Conservation (phyloP, 1,140 invertebrate genomes). For the Marisa cornuarietis region DNA sequence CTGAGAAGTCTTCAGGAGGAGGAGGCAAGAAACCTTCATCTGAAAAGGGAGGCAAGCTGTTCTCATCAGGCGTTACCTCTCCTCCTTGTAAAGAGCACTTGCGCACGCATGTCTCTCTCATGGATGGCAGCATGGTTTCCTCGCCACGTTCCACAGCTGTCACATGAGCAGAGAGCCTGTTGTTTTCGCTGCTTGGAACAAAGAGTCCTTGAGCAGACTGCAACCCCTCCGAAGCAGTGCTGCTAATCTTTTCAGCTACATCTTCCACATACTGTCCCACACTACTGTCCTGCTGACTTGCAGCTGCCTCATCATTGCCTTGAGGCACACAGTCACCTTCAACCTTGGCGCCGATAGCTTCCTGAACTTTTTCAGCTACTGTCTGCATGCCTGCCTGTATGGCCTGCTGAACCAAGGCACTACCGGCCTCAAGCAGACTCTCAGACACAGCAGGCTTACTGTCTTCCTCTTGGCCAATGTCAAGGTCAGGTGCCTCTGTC, state of each 20-base stretch:
- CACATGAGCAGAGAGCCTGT: background rate
- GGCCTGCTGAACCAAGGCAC: conserved; percentile 4
- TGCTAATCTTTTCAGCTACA: conserved; percentile 19
- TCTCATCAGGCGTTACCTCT: background rate
- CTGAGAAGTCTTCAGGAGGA: background rate
- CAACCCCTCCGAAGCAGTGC: conserved; percentile 8
- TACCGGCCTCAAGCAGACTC: background rate
- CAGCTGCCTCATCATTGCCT: background rate
- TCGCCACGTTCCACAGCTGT: background rate
- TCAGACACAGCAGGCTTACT: conserved; percentile 1
- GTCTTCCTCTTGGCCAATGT: background rate
- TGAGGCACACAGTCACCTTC: too few relatives aligned
- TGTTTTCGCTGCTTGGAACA: background rate
- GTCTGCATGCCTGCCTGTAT: conserved; percentile 9
- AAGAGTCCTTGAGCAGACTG: background rate
- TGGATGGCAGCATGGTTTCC: background rate
- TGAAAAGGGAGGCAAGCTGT: conserved; percentile 6
- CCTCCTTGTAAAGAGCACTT: conserved; percentile 9
- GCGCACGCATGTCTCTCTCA: conserved; percentile 11
- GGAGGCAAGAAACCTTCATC: conserved; percentile 22
- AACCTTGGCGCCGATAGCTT: background rate
- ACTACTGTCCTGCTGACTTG: background rate
- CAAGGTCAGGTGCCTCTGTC: background rate
- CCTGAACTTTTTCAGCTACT: background rate
- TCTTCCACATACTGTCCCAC: conserved; percentile 20